phyloP scores from a whole-genome alignment of 2,888 invertebrate species.

The Gordius sp. region DNA sequence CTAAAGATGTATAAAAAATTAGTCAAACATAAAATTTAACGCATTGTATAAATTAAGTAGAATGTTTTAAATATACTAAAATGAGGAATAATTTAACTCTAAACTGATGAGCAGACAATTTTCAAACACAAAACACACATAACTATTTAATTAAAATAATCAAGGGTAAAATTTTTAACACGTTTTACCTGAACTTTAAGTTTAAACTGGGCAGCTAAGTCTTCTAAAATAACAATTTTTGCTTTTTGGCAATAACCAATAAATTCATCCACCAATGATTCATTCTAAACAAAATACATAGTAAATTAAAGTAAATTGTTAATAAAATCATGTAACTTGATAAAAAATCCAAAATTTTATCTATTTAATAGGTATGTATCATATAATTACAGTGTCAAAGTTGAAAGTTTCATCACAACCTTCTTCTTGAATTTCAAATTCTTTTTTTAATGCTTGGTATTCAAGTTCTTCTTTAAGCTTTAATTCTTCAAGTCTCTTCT shows the following conservation, averaged over 20 bases:
- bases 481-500: constrained; percentile 33
- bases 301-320: background rate
- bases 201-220: constrained; percentile 63
- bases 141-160: too few relatives aligned
- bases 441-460: constrained; percentile 15
- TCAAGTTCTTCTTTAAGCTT: constrained; percentile 19
- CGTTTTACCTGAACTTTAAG: constrained; percentile 52
- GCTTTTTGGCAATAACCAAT: constrained; percentile 47
- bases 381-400: background rate
- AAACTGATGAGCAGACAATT: too few relatives aligned
- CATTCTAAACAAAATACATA: constrained; percentile 23
- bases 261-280: constrained; percentile 53
- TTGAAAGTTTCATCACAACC: background rate
- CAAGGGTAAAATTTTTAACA: background rate
- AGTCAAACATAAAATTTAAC: too few relatives aligned
- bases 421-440: constrained; percentile 11
- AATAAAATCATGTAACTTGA: background rate
- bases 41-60: too few relatives aligned
- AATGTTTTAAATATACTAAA: too few relatives aligned
- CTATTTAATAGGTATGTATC: background rate
- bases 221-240: constrained; percentile 75
- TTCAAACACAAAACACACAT: too few relatives aligned
- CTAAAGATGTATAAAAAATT: too few relatives aligned
- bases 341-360: background rate
- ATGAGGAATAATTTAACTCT: too few relatives aligned